Base-by-base conservation (phyloP, 2,888 invertebrate species). In the Microdon myrmicae region DNA sequence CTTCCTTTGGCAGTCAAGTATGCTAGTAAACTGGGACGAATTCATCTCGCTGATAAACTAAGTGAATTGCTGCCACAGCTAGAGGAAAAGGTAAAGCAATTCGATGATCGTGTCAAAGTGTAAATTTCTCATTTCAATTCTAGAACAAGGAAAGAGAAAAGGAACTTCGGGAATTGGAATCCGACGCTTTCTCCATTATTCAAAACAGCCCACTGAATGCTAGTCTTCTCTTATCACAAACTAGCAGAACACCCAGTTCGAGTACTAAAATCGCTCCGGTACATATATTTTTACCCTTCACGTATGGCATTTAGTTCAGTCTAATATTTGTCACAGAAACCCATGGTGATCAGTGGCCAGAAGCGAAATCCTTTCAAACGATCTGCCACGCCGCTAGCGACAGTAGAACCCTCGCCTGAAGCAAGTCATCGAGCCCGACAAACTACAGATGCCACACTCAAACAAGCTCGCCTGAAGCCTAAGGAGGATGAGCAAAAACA, bases 1-100 rank as follows among this genome's bases (percentile, higher is more conserved):
- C 79, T 95, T 23, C 90, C 90, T 64, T 81, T 94, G 23, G 94
- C 94, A 1, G 88, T 92, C n/a, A 93, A 92, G 75, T 96, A 95
- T 79, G 92, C 95, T 0, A 86, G 87, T 0, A 87, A 90, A 68
- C 81, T 90, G 7, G 88, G 91, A 14, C 86, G 88, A 69, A 85
- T 87, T 70, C 87, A 90, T 71, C 82, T 96, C 31, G 90, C 90
- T 0, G 90, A 93, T 69, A 89, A 90, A 74, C 81, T 96, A 16
- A 83, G 84, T 1, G 84, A 85, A 68, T 72, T 90, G 7, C 81
- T 87, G 3, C 83, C 79, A 2, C 75, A 77, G 44, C 45, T 79
- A 22, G 78, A 80, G 39, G 75, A 78, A 17, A 68, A 76, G 20
- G 75, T 74, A 45, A 60, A 66, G 26, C 4, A 9, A 5, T n/a